These are phyloP conservation scores for Tachina lurida DNA, from an alignment of 2,888 invertebrate genomes.

Conservation along the genomic window DNA sequence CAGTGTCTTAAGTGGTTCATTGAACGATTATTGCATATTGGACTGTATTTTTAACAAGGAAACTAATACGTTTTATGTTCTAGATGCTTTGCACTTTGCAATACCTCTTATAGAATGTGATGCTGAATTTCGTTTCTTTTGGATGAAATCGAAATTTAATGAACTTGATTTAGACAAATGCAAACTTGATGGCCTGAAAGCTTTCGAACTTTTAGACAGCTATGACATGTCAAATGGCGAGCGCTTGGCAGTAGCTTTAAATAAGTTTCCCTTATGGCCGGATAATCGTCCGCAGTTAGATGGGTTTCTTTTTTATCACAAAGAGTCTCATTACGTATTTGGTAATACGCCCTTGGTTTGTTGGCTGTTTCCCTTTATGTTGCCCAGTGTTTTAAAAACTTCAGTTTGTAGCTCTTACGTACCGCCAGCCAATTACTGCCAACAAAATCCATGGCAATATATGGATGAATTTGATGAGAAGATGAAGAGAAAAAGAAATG, in stretches of 20 bases:
- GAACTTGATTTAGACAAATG: constrained; percentile 83
- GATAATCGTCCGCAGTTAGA: constrained; percentile 86
- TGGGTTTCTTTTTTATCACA: constrained; percentile 96
- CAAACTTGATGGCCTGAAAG: constrained; percentile 73
- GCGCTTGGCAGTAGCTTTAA: constrained; percentile 74
- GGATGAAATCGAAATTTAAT: constrained; percentile 89
- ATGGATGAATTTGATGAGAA: constrained; percentile 84
- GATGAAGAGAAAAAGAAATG: constrained; percentile 61
- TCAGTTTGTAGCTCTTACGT: constrained; percentile 82
- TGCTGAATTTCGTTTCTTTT: constrained; percentile 91
- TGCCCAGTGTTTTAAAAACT: constrained; percentile 86
- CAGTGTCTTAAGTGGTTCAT: constrained; percentile 71
- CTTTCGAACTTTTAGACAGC: constrained; percentile 75
- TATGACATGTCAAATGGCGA: constrained; percentile 77
- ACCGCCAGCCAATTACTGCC: constrained; percentile 84
- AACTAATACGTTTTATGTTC: constrained; percentile 87
- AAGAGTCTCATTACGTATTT: constrained; percentile 89
- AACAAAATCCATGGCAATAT: constrained; percentile 83
- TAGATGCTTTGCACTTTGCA: constrained; percentile 87
- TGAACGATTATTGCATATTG: constrained; percentile 84
- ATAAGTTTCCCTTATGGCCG: constrained; percentile 78
- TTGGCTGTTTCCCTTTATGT: constrained; percentile 96
- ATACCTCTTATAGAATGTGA: constrained; percentile 80
- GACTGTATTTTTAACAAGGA: constrained; percentile 90
- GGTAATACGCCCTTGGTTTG: constrained; percentile 94